phyloP scores from a whole-genome alignment of 2,888 invertebrate genomes.

The Rhodophaea formosa region DNA sequence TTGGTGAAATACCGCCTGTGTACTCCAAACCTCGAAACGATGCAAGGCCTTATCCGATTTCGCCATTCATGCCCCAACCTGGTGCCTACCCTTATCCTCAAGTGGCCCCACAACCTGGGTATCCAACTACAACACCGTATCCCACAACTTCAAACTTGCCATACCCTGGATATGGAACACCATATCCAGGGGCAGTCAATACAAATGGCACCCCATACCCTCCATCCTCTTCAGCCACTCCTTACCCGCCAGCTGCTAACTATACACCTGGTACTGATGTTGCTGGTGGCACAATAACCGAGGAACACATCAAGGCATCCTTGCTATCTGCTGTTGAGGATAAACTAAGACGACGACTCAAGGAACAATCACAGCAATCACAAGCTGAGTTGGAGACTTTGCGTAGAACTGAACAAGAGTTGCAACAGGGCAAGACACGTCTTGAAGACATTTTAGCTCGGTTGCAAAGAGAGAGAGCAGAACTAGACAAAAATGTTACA shows the following conservation, averaged over 20 bases:
- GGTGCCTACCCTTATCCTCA: conserved; percentile 66
- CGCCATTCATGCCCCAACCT: conserved; percentile 69
- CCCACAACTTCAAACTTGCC: conserved; percentile 68
- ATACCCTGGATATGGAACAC: conserved; percentile 76
- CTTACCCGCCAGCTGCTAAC: conserved; percentile 53
- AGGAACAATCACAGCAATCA: conserved; percentile 94
- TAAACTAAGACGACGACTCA: conserved; percentile 91
- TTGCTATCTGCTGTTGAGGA: conserved; percentile 97
- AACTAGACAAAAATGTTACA: conserved; percentile 91
- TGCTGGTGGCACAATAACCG: conserved; percentile 91
- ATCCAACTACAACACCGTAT: conserved; percentile 64
- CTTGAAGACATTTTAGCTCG: conserved; percentile 89
- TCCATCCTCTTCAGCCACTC: conserved; percentile 44
- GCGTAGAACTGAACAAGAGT: conserved; percentile 91
- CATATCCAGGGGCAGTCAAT: conserved; percentile 50
- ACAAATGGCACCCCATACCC: conserved; percentile 52
- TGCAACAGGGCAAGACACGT: conserved; percentile 90
- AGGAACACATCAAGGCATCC: conserved; percentile 97
- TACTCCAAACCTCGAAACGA: conserved; percentile 86
- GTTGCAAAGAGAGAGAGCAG: conserved; percentile 88
- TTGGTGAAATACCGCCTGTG: conserved; percentile 97
- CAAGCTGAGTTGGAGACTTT: conserved; percentile 96
- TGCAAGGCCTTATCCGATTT: conserved; percentile 81
- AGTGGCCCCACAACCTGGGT: conserved; percentile 51
- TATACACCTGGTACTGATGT: conserved; percentile 59